A percentile compares a stretch with the other conserved stretches of the same genome.
Evolutionary conservation across 2,797 vertebrate species (phyloP).

Genomic region (Propithecus perrieri): DNA sequence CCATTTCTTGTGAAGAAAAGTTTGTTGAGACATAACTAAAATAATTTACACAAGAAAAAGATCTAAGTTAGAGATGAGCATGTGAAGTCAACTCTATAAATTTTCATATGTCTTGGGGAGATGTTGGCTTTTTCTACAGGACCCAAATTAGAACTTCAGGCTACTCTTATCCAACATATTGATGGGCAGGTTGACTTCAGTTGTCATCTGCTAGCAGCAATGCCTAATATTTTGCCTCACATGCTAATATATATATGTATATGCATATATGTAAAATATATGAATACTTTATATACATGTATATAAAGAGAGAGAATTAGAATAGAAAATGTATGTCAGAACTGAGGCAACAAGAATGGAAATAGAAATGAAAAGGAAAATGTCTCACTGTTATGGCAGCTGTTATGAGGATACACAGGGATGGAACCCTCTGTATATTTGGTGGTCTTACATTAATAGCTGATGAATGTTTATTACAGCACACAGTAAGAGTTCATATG

Average conservation of each 20-base stretch:
- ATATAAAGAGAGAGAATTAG: neutral
- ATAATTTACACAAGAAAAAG: neutral
- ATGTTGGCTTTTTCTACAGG: neutral
- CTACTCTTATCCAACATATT: neutral
- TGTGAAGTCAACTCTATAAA: neutral
- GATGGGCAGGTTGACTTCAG: neutral
- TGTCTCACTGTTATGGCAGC: neutral
- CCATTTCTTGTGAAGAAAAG: neutral
- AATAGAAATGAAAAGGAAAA: neutral
- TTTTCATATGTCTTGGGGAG: neutral
- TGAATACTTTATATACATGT: neutral
- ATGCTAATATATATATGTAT: neutral
- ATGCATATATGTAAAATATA: neutral
- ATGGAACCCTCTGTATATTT: neutral
- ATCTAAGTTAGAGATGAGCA: neutral
- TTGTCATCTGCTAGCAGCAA: neutral
- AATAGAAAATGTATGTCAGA: neutral
- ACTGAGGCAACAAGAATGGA: neutral
- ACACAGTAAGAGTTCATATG: neutral
- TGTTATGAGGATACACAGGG: neutral
- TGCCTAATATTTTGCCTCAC: neutral
- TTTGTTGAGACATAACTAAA: neutral
- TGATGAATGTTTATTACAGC: neutral
- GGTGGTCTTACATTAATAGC: neutral
- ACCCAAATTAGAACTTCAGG: neutral